Evolutionary conservation across 2,797 vertebrate genomes (phyloP).

Genomic region (Hybognathus amarus): DNA sequence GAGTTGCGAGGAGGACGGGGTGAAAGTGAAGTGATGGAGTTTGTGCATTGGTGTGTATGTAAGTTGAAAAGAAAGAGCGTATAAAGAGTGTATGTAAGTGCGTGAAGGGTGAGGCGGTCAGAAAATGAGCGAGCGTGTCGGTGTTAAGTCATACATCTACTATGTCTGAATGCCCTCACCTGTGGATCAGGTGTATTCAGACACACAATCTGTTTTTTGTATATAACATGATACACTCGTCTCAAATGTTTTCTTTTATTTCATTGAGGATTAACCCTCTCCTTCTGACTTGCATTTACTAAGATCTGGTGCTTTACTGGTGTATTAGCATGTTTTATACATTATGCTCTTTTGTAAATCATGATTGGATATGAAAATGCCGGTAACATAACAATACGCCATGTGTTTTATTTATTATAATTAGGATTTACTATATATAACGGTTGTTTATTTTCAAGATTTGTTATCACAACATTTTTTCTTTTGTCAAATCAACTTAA

Average conservation of each 20-base stretch:
- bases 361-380: not conserved
- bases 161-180: constrained; percentile 33
- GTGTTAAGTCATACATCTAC: constrained; percentile 41
- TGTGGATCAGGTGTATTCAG: constrained; percentile 41
- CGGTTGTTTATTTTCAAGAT: not conserved
- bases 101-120: not conserved
- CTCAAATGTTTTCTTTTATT: constrained; percentile 44
- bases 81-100: not conserved
- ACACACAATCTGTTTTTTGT: constrained; percentile 33
- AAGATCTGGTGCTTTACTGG: not conserved
- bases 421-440: not conserved
- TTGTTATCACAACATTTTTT: no score
- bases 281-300: not conserved
- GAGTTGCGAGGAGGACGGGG: not conserved
- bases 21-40: not conserved
- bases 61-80: not conserved
- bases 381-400: not conserved
- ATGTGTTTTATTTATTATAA: not conserved
- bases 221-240: constrained; percentile 24
- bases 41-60: not conserved
- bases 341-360: not conserved
- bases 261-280: constrained; percentile 10
- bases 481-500: no score
- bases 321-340: not conserved
- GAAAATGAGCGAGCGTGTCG: not conserved